Base-by-base conservation (phyloP, 2,797 vertebrate species). In the Holocentrus rufus region DNA sequence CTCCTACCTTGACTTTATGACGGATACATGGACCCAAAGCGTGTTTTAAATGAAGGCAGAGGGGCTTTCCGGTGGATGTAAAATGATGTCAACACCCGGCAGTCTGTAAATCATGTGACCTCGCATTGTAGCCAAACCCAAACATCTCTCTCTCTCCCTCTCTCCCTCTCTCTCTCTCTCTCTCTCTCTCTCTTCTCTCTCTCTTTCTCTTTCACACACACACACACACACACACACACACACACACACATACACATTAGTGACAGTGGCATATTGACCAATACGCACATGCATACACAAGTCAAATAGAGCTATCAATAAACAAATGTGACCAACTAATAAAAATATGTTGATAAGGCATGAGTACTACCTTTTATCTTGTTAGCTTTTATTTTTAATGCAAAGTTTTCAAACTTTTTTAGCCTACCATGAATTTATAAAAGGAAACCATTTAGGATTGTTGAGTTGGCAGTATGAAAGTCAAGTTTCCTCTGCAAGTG, bases 31-130 rank as follows among this genome's bases (percentile, higher is more conserved):
- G 57, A 73, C 17, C 17, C 2, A 68, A 44, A 57, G 18, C 47
- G 4, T 63, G 62, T 53, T 87, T 82, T 87, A 85, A 86, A 88
- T 18, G 46, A 27, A 30, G 23, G 8, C 14, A 17, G 30, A 65
- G 18, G 69, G 56, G 27, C 2, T 63, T 65, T 72, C 53, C 61
- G 0, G 60, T 14, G 27, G 15, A 56, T 18, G 5, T 27, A 39
- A 74, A 69, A 70, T 34, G 78, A 88, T 80, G 56, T n/a, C 81
- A 31, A 39, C 69, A 69, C 68, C 34, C 1, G 14, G 20, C 23
- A 13, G 17, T 34, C 15, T 11, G 18, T 39, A 31, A 20, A 2
- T 66, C 89, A 89, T 36, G 78, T 87, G 88, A 90, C 64, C 69
- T 61, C 69, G 23, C 67, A 56, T 65, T 14, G 22, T 6, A 22